These are phyloP conservation scores for Stictonetta naevosa DNA, from an alignment of 2,113 vertebrate species.

Conservation along the genomic window DNA sequence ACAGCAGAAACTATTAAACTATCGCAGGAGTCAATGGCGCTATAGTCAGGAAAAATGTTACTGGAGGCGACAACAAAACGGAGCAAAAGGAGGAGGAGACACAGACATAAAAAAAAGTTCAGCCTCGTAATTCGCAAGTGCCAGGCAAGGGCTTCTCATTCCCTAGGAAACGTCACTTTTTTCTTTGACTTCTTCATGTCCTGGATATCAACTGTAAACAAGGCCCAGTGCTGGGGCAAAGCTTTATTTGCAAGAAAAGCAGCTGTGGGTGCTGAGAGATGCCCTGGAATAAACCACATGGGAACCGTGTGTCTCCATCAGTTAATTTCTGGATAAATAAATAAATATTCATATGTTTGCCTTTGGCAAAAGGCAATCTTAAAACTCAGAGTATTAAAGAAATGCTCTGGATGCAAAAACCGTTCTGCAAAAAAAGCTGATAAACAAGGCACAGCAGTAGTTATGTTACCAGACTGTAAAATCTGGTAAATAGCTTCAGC, in stretches of 20 bases:
- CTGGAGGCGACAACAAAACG: conserved; percentile 70
- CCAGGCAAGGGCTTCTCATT: conserved; percentile 31
- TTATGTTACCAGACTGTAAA: not conserved
- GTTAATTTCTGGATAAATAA: not conserved
- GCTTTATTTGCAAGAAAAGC: not conserved
- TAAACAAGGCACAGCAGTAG: not conserved
- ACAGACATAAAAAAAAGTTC: conserved; percentile 34
- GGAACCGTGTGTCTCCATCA: not conserved
- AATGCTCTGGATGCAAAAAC: not conserved
- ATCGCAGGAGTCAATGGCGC: conserved; percentile 76
- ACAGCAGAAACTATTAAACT: conserved; percentile 80
- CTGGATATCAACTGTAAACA: conserved; percentile 45
- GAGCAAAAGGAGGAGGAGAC: conserved; percentile 76
- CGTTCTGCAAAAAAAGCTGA: not conserved
- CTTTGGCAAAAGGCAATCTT: not conserved
- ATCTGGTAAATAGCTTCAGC: not conserved
- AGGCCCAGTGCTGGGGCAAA: not conserved
- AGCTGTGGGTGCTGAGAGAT: not conserved
- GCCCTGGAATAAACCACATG: not conserved
- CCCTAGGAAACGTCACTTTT: conserved; percentile 70
- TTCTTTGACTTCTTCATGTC: conserved; percentile 43
- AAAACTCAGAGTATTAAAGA: not conserved
- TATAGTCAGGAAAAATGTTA: conserved; percentile 74
- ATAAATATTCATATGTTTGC: not conserved
- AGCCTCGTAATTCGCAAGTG: conserved; percentile 68